Conservation (phyloP, 92 coral and sea anemone species). For the Actinernus sp. region DNA sequence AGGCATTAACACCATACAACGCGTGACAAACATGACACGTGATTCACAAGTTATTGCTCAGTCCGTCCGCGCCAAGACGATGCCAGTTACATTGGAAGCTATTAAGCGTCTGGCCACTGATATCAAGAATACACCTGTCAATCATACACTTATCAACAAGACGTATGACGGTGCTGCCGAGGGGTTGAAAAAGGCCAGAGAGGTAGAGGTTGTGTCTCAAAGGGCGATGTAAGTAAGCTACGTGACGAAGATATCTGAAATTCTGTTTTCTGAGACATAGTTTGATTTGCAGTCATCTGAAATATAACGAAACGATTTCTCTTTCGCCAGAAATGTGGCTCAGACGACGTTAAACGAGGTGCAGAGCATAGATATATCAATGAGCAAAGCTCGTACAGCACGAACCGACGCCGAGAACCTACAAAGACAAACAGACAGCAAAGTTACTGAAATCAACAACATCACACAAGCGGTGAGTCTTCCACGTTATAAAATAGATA, state of each 20-base stretch:
- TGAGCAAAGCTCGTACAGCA: constrained; percentile 51
- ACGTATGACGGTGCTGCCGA: constrained; percentile 84
- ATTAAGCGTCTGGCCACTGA: constrained; percentile 75
- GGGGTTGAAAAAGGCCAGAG: constrained; percentile 79
- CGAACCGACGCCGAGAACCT: constrained; percentile 60
- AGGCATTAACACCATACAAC: constrained; percentile 72
- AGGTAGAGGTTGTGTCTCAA: constrained; percentile 78
- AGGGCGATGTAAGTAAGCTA: constrained; percentile 79
- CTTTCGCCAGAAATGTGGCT: constrained; percentile 68
- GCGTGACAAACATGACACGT: constrained; percentile 69
- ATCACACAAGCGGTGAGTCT: constrained; percentile 76
- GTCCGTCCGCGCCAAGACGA: constrained; percentile 67
- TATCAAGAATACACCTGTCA: constrained; percentile 71
- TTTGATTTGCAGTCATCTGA: no score
- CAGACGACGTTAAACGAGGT: constrained; percentile 74
- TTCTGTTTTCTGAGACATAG: no score
- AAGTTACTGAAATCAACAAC: constrained; percentile 68
- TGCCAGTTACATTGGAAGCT: constrained; percentile 81
- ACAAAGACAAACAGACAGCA: constrained; percentile 76
- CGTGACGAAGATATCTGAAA: no score
- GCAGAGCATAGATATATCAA: constrained; percentile 67
- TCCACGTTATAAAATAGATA: constrained; percentile 38
- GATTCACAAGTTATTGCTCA: constrained; percentile 82
- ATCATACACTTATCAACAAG: constrained; percentile 73
- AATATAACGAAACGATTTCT: not conserved